phyloP scores from a whole-genome alignment of 2,113 vertebrate species.

The Pelecanus crispus region DNA sequence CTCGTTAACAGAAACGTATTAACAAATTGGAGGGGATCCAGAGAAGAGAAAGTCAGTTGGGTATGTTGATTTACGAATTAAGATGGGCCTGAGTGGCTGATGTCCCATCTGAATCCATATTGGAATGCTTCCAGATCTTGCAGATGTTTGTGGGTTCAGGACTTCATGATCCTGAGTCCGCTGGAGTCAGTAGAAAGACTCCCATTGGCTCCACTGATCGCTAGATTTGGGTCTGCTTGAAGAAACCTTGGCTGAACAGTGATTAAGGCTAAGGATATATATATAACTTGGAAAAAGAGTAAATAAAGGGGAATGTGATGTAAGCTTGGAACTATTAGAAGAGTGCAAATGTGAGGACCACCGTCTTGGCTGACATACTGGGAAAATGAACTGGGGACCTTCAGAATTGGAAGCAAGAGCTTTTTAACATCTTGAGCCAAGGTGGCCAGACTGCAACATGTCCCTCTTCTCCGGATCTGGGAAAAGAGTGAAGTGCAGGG shows the following conservation, averaged over 20 bases:
- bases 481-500: neutral
- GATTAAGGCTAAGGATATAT: slow-evolving; percentile 1
- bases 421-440: neutral
- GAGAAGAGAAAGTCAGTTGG: slow-evolving; percentile 40
- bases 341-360: slow-evolving; percentile 48
- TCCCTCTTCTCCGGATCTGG: neutral
- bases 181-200: slow-evolving; percentile 18
- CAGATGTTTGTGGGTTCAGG: slow-evolving; percentile 49
- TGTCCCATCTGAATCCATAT: slow-evolving; percentile 39
- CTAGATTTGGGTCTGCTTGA: slow-evolving; percentile 23
- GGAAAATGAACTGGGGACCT: slow-evolving; percentile 59
- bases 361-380: slow-evolving; percentile 53
- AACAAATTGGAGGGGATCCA: slow-evolving; percentile 62
- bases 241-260: slow-evolving; percentile 16
- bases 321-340: slow-evolving; percentile 53
- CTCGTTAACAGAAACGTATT: slow-evolving; percentile 63
- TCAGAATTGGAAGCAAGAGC: slow-evolving; percentile 5
- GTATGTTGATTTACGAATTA: slow-evolving; percentile 51
- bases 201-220: neutral
- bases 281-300: slow-evolving; percentile 40
- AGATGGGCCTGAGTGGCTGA: slow-evolving; percentile 49
- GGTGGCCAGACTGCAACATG: neutral
- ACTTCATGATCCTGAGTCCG: slow-evolving; percentile 15
- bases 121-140: slow-evolving; percentile 46
- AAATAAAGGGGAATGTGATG: slow-evolving; percentile 49